These are phyloP conservation scores for Podargus strigoides DNA, from an alignment of 2,797 vertebrate genomes.

Conservation along the genomic window DNA sequence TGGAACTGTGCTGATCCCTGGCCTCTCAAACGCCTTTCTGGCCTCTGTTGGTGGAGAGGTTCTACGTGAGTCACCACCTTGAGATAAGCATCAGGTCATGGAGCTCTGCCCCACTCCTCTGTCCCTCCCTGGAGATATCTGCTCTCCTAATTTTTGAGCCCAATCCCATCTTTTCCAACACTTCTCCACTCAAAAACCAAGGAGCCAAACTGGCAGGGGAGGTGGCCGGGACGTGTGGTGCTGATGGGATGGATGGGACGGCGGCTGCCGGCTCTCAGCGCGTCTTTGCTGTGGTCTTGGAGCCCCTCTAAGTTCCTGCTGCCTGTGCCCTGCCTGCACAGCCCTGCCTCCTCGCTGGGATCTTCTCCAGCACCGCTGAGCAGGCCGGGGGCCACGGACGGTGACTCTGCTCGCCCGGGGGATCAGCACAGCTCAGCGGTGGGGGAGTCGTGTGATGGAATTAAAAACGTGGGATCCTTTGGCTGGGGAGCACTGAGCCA, in stretches of 20 bases:
- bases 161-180: background rate
- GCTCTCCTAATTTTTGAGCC: background rate
- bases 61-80: background rate
- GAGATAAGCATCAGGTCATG: background rate
- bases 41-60: background rate
- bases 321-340: background rate
- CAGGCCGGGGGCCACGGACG: no score
- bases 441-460: no score
- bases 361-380: background rate
- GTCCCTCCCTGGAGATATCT: background rate
- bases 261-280: background rate
- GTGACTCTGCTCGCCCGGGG: no score
- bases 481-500: background rate
- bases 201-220: background rate
- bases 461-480: background rate
- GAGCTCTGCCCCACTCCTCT: background rate
- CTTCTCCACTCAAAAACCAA: background rate
- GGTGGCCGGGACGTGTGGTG: rapidly evolving
- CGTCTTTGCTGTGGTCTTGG: background rate
- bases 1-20: rapidly evolving
- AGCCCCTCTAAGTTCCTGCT: background rate
- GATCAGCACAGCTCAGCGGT: no score
- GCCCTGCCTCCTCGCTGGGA: background rate
- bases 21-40: background rate
- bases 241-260: background rate